phyloP scores from a whole-genome alignment of 2,113 vertebrate species.

The Manacus vitellinus region DNA sequence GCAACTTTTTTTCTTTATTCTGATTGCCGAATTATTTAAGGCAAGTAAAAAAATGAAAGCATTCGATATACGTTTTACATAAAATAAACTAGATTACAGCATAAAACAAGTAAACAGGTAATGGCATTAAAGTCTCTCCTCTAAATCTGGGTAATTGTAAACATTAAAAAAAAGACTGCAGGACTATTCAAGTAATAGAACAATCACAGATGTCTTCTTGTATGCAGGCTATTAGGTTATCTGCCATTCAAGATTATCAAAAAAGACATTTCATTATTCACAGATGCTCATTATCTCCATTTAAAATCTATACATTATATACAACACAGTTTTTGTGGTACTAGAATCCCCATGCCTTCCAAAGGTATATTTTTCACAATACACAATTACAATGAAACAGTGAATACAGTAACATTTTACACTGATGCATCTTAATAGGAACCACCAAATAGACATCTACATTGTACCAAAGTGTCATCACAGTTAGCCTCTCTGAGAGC shows the following conservation, averaged over 20 bases:
- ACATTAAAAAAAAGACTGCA: slow-evolving; percentile 90
- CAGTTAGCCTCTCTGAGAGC: slow-evolving; percentile 85
- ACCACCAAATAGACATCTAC: slow-evolving; percentile 88
- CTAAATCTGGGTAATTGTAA: slow-evolving; percentile 93
- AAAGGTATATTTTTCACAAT: slow-evolving; percentile 91
- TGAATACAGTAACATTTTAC: slow-evolving; percentile 94
- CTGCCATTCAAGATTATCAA: slow-evolving; percentile 86
- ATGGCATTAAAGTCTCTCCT: slow-evolving; percentile 87
- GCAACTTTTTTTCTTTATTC: slow-evolving; percentile 89
- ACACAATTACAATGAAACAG: slow-evolving; percentile 95
- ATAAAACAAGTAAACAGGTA: slow-evolving; percentile 91
- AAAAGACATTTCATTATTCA: slow-evolving; percentile 87
- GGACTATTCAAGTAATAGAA: slow-evolving; percentile 98
- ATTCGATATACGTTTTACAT: slow-evolving; percentile 88
- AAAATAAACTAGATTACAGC: slow-evolving; percentile 89
- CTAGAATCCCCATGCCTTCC: slow-evolving; percentile 86
- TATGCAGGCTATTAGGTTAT: slow-evolving; percentile 87
- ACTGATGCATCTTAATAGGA: slow-evolving; percentile 88
- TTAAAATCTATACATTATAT: slow-evolving; percentile 94
- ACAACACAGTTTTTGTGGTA: slow-evolving; percentile 94
- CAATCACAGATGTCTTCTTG: slow-evolving; percentile 88
- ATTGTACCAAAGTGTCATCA: slow-evolving; percentile 86
- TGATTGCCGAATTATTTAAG: slow-evolving; percentile 99
- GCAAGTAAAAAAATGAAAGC: slow-evolving; percentile 99
- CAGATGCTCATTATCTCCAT: slow-evolving; percentile 90